Percentiles rank a stretch among this genome's conserved stretches.
phyloP scores from a whole-genome alignment of 2,797 vertebrate species.

The Ctenosaura bakeri region DNA sequence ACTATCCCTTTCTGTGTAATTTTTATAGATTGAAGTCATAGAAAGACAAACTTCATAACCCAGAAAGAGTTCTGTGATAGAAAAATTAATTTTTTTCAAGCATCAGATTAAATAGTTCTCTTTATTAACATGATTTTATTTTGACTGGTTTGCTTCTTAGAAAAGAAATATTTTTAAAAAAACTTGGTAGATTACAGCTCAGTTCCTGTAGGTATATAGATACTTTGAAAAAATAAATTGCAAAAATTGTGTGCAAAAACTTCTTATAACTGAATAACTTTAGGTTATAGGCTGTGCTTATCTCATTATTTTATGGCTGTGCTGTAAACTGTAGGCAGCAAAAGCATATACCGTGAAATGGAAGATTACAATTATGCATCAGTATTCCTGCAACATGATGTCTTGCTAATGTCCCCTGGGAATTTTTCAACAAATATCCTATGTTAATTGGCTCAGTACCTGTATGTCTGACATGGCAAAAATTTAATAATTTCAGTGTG shows the following conservation, averaged over 20 bases:
- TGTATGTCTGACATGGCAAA: slow-evolving; percentile 78
- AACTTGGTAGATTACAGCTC: not conserved
- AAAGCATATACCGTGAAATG: slow-evolving; percentile 69
- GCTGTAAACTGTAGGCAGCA: slow-evolving; percentile 62
- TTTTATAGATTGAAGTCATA: slow-evolving; percentile 33
- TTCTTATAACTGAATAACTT: slow-evolving; percentile 31
- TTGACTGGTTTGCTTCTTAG: not conserved
- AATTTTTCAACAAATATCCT: slow-evolving; percentile 77
- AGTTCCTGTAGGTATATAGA: not conserved
- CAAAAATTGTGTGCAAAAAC: slow-evolving; percentile 11
- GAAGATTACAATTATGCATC: slow-evolving; percentile 79
- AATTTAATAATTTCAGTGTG: slow-evolving; percentile 57
- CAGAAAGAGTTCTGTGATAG: slow-evolving; percentile 51
- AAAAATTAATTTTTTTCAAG: slow-evolving; percentile 58
- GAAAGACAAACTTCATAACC: slow-evolving; percentile 39
- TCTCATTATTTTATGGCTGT: slow-evolving; percentile 40
- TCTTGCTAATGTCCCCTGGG: slow-evolving; percentile 76
- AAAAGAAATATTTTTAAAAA: slow-evolving; percentile 17
- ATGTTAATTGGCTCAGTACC: slow-evolving; percentile 81
- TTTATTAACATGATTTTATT: slow-evolving; percentile 52
- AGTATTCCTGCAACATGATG: slow-evolving; percentile 76
- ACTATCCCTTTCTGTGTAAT: slow-evolving; percentile 53
- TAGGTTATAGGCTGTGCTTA: slow-evolving; percentile 11
- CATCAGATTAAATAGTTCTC: slow-evolving; percentile 31
- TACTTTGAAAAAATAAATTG: not conserved